These are phyloP conservation scores for Vidua chalybeata DNA, from an alignment of 2,113 vertebrate genomes.

Conservation along the genomic window DNA sequence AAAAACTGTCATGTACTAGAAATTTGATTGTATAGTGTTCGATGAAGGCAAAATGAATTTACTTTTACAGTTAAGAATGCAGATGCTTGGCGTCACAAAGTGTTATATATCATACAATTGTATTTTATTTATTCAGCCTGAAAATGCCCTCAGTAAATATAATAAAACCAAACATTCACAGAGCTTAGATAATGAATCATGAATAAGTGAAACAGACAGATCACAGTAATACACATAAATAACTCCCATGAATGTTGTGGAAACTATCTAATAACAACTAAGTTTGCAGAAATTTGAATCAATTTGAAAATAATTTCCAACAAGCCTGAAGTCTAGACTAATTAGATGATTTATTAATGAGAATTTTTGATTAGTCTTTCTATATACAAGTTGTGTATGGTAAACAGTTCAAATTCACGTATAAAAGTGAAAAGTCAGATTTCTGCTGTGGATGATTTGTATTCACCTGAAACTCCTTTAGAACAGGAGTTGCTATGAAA, in stretches of 20 bases:
- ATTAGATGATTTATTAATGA: conserved; percentile 6
- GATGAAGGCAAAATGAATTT: neutral
- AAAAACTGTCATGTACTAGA: neutral
- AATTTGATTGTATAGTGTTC: neutral
- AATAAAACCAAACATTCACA: neutral
- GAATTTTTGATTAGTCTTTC: neutral
- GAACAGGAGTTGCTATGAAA: neutral
- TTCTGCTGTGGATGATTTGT: neutral
- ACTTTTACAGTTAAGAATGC: neutral
- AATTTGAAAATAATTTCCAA: conserved; percentile 16
- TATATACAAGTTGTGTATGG: neutral
- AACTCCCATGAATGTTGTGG: neutral
- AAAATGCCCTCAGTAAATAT: neutral
- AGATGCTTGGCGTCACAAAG: neutral
- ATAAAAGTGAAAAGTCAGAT: neutral
- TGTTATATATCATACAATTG: neutral
- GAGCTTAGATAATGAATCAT: neutral
- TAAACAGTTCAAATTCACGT: neutral
- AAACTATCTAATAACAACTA: neutral
- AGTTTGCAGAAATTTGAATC: neutral
- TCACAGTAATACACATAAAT: neutral
- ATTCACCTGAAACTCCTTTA: neutral
- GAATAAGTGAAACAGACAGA: conserved; percentile 4
- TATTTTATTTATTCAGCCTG: neutral
- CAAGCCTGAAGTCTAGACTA: neutral